Conservation (phyloP, 2,113 vertebrate genomes). For the Istiophorus platypterus region DNA sequence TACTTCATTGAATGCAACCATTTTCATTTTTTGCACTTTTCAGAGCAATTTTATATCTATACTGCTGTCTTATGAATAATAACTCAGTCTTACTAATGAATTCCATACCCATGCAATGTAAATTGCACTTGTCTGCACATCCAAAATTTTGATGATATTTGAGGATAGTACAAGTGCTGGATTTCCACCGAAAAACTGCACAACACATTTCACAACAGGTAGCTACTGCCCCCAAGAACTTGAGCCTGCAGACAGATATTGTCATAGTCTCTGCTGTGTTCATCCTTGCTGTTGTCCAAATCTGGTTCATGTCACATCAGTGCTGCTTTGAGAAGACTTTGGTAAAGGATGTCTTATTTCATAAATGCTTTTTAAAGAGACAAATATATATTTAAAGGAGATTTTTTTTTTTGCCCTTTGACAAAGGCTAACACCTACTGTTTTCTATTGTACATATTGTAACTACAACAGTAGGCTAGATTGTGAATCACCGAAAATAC, state of each 20-base stretch:
- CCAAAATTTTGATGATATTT: slow-evolving; percentile 12
- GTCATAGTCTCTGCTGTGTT: slow-evolving; percentile 13
- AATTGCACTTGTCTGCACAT: neutral
- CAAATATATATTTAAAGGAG: slow-evolving; percentile 63
- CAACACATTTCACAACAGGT: neutral
- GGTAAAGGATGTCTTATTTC: slow-evolving; percentile 52
- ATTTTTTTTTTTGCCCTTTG: slow-evolving; percentile 2
- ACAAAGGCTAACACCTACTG: slow-evolving; percentile 32
- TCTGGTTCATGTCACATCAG: slow-evolving; percentile 46
- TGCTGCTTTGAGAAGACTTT: slow-evolving; percentile 65
- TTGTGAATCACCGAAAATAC: slow-evolving; percentile 62
- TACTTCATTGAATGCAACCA: slow-evolving; percentile 53
- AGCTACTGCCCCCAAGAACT: neutral
- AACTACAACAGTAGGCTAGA: slow-evolving; percentile 70
- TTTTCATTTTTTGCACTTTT: slow-evolving; percentile 66
- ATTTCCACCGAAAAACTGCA: neutral
- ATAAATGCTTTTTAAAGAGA: slow-evolving; percentile 72
- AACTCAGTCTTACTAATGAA: slow-evolving; percentile 51
- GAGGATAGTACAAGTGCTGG: slow-evolving; percentile 2
- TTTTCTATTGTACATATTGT: slow-evolving; percentile 82
- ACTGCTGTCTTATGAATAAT: slow-evolving; percentile 47
- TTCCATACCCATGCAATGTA: slow-evolving; percentile 11
- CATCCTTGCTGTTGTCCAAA: slow-evolving; percentile 23
- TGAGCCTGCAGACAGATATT: slow-evolving; percentile 29
- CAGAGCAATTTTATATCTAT: slow-evolving; percentile 45